Conservation (phyloP, 2,113 vertebrate genomes). For the Lepisosteus oculatus region DNA sequence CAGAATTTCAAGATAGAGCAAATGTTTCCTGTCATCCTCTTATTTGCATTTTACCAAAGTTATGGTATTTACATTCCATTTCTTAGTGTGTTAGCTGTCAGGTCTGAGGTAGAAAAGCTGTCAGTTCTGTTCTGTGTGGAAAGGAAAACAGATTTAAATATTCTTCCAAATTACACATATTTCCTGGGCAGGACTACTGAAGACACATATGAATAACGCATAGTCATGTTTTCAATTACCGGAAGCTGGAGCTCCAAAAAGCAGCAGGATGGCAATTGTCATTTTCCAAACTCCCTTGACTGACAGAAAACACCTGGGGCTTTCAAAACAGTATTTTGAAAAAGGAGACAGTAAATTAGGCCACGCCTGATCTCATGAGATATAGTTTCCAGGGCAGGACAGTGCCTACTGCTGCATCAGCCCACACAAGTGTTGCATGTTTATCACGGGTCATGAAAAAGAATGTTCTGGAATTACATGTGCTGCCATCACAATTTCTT, state of each 20-base stretch:
- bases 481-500: conserved; percentile 8
- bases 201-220: not conserved
- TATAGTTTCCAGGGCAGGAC: conserved; percentile 48
- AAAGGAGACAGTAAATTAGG: conserved; percentile 17
- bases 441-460: conserved; percentile 13
- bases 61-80: no score
- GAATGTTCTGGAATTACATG: not conserved
- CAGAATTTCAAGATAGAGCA: no score
- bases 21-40: no score
- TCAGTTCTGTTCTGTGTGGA: no score
- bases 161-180: not conserved
- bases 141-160: no score
- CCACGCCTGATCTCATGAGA: conserved; percentile 1
- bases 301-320: not conserved
- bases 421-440: conserved; percentile 15
- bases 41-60: no score
- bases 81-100: no score
- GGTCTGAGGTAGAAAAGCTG: no score
- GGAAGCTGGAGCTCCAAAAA: conserved; percentile 46
- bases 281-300: conserved; percentile 18
- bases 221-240: conserved; percentile 35
- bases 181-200: not conserved
- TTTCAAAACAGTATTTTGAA: conserved; percentile 30
- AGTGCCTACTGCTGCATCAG: conserved; percentile 32
- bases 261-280: conserved; percentile 11